phyloP scores from a whole-genome alignment of 2,888 invertebrate species.

The Leptinotarsa tumamoca region DNA sequence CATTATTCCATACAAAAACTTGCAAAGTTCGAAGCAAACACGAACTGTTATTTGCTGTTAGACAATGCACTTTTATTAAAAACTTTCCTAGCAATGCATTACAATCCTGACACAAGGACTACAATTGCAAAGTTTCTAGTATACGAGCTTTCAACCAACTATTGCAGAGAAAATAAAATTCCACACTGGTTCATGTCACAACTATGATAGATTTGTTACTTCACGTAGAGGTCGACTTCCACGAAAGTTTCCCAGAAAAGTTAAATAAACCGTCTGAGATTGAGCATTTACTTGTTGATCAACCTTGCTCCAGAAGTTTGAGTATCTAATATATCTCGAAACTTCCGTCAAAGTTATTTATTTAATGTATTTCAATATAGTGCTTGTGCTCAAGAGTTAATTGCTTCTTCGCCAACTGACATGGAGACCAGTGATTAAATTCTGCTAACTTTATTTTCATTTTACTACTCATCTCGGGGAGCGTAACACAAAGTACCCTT shows the following conservation, averaged over 20 bases:
- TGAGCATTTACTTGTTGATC: conserved; percentile 47
- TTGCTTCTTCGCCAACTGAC: not conserved
- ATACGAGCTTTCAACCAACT: not conserved
- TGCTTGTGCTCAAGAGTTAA: conserved; percentile 9
- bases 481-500: no score
- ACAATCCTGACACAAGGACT: not conserved
- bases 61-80: no score
- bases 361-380: conserved; percentile 10
- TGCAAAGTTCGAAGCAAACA: no score
- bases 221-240: conserved; percentile 31
- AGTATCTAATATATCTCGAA: conserved; percentile 41
- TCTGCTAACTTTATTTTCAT: conserved; percentile 2
- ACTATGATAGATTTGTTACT: conserved; percentile 16
- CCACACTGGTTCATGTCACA: not conserved
- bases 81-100: no score
- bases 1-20: no score
- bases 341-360: conserved; percentile 30
- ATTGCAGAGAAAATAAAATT: not conserved
- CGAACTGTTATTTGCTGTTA: no score
- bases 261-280: conserved; percentile 43
- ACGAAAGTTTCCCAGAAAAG: conserved; percentile 32
- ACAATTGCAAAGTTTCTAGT: not conserved
- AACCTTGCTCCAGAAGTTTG: conserved; percentile 43
- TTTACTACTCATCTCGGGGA: not conserved
- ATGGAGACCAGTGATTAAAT: not conserved